Base-by-base conservation (phyloP, 2,888 invertebrate genomes). In the Drosophila histrio region DNA sequence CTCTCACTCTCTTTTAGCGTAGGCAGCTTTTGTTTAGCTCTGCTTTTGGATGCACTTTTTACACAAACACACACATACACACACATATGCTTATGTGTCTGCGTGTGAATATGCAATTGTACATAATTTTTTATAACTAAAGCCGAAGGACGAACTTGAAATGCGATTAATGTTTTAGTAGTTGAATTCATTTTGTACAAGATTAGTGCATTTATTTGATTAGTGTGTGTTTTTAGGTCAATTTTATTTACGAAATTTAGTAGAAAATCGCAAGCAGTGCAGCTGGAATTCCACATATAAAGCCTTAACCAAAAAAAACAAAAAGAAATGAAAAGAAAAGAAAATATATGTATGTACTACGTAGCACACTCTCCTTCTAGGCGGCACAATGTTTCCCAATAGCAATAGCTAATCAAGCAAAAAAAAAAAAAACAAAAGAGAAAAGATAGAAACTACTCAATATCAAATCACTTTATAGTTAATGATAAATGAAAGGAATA, bases 21-120 rank as follows among this genome's bases (percentile, higher is more conserved):
- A 73, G 79, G 79, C 79, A 76, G 84, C 87, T 87, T 80, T 81
- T 64, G 54, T 73, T 87, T 78, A 78, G 87, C 65, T 86, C 78
- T 76, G 81, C 62, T 78, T 78, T 86, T 72, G 77, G 71, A 86
- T 77, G 83, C 80, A 81, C 84, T 80, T 84, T 82, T 75, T 70
- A 43, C 60, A 59, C 26, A 28, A 6, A 22, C 30, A 49, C 46
- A 59, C 47, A 41, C 19, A 49, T 47, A 43, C 13, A 41, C 47
- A 41, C 19, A 49, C 41, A 43, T n/a, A 41, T 49, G 50, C 34
- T 34, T 13, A 62, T 26, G 6, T 44, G 15, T 11, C 2, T 65
- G 34, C 32, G 47, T 56, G 46, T 30, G 28, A 59, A 71, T 47
- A 53, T 57, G 60, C 47, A 68, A 60, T 66, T 74, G 73, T 74